Evolutionary conservation across 2,113 vertebrate species (phyloP).

Genomic region (Gobiocypris rarus): DNA sequence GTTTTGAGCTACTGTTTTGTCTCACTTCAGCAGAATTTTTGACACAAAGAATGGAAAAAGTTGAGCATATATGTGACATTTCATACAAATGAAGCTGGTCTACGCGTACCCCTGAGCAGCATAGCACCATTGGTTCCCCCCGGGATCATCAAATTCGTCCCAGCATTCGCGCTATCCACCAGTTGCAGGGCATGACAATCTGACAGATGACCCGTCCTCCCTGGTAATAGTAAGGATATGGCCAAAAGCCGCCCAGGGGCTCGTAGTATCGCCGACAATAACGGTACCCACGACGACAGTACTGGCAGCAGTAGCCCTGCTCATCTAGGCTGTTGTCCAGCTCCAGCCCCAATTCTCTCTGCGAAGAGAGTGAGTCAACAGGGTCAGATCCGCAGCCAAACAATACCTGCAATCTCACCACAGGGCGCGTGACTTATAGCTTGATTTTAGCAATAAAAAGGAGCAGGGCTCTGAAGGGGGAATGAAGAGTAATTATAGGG

Average conservation of each 20-base stretch:
- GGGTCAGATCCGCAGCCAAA: conserved; percentile 55
- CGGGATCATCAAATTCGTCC: conserved; percentile 81
- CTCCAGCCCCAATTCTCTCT: conserved; percentile 89
- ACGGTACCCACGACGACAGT: conserved; percentile 88
- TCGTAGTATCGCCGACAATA: conserved; percentile 89
- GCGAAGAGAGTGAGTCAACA: conserved; percentile 65
- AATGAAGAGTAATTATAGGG: conserved; percentile 49
- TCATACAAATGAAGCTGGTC: conserved; percentile 3
- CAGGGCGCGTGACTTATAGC: conserved; percentile 55
- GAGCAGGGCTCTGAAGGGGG: conserved; percentile 17
- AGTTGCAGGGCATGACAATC: conserved; percentile 97
- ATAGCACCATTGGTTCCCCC: conserved; percentile 1
- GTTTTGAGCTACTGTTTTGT: neutral
- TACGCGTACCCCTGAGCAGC: conserved; percentile 27
- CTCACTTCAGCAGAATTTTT: neutral
- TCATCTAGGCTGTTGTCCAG: conserved; percentile 91
- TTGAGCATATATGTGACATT: neutral
- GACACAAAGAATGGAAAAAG: neutral
- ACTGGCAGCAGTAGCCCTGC: conserved; percentile 88
- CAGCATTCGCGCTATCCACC: conserved; percentile 96
- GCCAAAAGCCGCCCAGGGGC: conserved; percentile 90
- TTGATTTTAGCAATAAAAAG: conserved; percentile 48
- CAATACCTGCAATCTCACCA: conserved; percentile 58
- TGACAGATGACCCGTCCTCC: conserved; percentile 93
- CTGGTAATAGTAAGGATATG: conserved; percentile 94